Base-by-base conservation (phyloP, 2,797 vertebrate species). In the Sebastes minor region DNA sequence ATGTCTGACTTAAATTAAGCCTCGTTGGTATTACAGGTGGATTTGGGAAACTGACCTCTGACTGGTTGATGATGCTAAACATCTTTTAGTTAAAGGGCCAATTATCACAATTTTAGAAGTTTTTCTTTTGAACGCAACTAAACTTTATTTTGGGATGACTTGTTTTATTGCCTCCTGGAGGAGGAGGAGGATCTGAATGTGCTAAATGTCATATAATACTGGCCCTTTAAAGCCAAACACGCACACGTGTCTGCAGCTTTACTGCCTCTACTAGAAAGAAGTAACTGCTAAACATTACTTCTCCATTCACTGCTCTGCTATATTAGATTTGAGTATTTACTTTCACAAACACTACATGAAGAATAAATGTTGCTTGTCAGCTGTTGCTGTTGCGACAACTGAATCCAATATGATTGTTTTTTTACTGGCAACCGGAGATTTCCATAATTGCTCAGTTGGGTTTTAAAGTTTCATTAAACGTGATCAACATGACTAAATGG, bases 381-480 rank as follows among this genome's bases (percentile, higher is more conserved):
- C 20, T 42, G 27, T 7, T 8, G 23, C 65, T 60, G 35, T 28
- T 49, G 16, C 25, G 38, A 33, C 66, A n/a, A 74, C 18, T 63
- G 22, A 62, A 16, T 20, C 20, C 3, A 67, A 18, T 7, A 13
- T 14, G 38, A 71, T 66, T 79, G 73, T 77, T 78, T 75, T 79
- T 28, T 73, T 52, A 55, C 63, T 64, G 72, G 30, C 23, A 46
- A 53, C 60, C 28, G 7, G 42, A 68, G 27, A 5, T 75, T 71
- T 69, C 9, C 61, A 1, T 20, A 46, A 52, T 20, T 35, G 63
- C 75, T 73, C 22, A n/a, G 6, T 72, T 30, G 30, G 8, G 27
- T 76, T 82, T 77, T 68, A 22, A 38, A 71, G 22, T 81, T 74
- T 71, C 53, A 74, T 76, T 79, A 61, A 77, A 63, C 42, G 52